phyloP scores from a whole-genome alignment of 2,797 vertebrate species.

The Neosilurus mollespiculum region DNA sequence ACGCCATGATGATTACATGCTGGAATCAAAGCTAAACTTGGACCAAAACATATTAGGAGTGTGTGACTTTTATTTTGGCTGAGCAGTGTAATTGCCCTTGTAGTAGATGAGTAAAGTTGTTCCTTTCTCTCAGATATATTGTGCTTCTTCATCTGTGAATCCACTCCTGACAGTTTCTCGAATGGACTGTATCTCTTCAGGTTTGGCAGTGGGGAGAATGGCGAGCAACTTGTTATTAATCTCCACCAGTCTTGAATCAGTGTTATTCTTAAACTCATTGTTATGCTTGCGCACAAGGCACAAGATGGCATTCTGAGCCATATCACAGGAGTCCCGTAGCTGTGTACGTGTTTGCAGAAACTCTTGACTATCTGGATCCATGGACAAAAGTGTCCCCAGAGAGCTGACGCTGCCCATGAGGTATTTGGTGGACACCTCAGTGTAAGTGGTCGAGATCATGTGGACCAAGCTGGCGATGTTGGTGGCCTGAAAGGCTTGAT shows the following conservation, averaged over 20 bases:
- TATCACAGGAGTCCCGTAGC: slow-evolving; percentile 34
- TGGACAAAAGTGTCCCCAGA: slow-evolving; percentile 49
- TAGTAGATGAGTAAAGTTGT: no score
- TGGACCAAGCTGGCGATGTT: no score
- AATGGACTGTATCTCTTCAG: slow-evolving; percentile 17
- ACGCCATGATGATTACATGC: no score
- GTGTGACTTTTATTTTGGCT: no score
- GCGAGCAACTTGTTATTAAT: slow-evolving; percentile 39
- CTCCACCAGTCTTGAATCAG: slow-evolving; percentile 23
- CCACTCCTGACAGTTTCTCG: background rate
- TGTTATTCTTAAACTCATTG: slow-evolving; percentile 26
- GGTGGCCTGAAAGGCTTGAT: no score
- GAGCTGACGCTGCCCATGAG: slow-evolving; percentile 51
- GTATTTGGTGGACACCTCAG: slow-evolving; percentile 49
- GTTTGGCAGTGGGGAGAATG: background rate
- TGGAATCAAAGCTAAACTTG: no score
- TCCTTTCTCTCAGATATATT: background rate
- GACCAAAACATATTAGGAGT: no score
- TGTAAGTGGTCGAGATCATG: slow-evolving; percentile 58
- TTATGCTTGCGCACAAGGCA: slow-evolving; percentile 42
- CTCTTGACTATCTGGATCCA: slow-evolving; percentile 39
- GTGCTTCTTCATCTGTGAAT: slow-evolving; percentile 2
- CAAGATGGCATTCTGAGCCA: slow-evolving; percentile 34
- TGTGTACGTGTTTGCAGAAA: background rate
- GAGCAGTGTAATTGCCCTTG: no score